Base-by-base conservation (phyloP, 2,113 vertebrate genomes). In the Acrocephalus kingi region DNA sequence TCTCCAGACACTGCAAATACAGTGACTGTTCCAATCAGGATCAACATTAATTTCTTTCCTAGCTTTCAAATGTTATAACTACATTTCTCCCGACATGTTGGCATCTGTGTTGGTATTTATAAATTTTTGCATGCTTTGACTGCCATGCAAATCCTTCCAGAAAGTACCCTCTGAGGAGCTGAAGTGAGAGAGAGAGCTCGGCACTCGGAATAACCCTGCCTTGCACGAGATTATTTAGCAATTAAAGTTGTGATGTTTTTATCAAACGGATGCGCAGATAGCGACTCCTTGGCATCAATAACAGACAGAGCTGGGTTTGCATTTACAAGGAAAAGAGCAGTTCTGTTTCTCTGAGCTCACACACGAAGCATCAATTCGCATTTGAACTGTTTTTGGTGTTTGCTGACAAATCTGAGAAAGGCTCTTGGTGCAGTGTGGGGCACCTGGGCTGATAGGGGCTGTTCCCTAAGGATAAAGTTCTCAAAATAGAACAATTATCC, bases 91-190 rank as follows among this genome's bases (percentile, higher is more conserved):
- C 81, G 48, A 94, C 80, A 56, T 86, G 86, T 89, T 93, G 94
- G 94, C 96, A 97, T 96, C 94, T 94, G 93, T 93, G 92, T 74
- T 95, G 92, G 64, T 96, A 94, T 96, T 96, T 96, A 94, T 94
- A 95, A 89, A 86, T 92, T 94, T 87, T 59, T 94, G 76, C 86
- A 76, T 93, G 95, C 93, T 93, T 93, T 88, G 93, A 96, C 92
- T 95, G 90, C 95, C 90, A 72, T 92, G 85, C 64, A 90, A 64
- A 92, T 93, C 81, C 79, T 88, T 96, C 76, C 85, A 90, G 95
- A 93, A 86, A 88, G 85, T 93, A 55, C 73, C 91, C 87, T 94
- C 88, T 67, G 17, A 94, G 90, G 95, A 96, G 79, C 68, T 93
- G 90, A 90, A 94, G 93, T 49, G 93, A 80, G 96, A 79, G 93